These are phyloP conservation scores for Sorex fumeus DNA, from an alignment of 2,113 vertebrate species.

Conservation along the genomic window DNA sequence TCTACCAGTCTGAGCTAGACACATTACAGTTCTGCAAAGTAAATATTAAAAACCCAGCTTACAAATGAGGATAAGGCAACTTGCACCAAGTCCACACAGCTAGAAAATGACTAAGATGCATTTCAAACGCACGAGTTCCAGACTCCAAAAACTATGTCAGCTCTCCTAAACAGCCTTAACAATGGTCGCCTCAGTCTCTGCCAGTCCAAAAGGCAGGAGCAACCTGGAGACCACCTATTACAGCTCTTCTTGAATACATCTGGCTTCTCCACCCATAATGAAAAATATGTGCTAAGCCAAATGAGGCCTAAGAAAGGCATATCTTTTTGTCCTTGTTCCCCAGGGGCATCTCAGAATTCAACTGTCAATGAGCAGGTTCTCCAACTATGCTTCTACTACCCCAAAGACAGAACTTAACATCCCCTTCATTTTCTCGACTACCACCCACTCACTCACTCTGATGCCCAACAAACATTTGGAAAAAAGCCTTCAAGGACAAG, in stretches of 20 bases:
- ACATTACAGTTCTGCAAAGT: not conserved
- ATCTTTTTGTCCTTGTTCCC: not conserved
- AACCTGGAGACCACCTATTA: not conserved
- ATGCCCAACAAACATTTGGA: not conserved
- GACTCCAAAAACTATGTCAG: not conserved
- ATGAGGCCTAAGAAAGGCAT: not conserved
- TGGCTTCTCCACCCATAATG: rapidly evolving
- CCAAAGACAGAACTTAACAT: not conserved
- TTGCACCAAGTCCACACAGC: not conserved
- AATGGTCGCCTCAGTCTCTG: not conserved
- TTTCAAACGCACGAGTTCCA: not conserved
- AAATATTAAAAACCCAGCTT: not conserved
- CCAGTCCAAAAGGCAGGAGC: not conserved
- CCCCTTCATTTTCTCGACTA: not conserved
- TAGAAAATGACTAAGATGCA: not conserved
- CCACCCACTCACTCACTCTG: not conserved
- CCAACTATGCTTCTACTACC: not conserved
- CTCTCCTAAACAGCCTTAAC: not conserved
- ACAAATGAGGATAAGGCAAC: not conserved
- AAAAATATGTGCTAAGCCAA: not conserved
- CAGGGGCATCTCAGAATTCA: not conserved
- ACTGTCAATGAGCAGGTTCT: not conserved
- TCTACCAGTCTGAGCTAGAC: not conserved
- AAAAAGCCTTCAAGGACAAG: not conserved
- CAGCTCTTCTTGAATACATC: not conserved